Percentiles rank a stretch among this genome's conserved stretches.
These are phyloP conservation scores for Disparrhopalites patrizii DNA, from an alignment of 2,888 invertebrate species.

Conservation along the genomic window DNA sequence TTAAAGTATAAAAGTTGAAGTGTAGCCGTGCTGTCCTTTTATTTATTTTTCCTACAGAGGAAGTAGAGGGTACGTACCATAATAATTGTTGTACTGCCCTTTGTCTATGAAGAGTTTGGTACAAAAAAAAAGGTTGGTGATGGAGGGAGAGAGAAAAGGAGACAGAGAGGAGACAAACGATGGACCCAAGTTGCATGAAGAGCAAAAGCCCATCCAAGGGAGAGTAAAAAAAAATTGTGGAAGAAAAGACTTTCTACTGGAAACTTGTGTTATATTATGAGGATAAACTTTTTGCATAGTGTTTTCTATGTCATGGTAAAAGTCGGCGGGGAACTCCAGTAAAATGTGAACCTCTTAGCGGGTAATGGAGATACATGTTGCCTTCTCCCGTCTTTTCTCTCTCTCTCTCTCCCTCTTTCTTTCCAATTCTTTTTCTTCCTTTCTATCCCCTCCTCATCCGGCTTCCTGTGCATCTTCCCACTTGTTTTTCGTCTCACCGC, in stretches of 20 bases:
- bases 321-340: too few species aligned
- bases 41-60: too few species aligned
- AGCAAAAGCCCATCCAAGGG: slow-evolving; percentile 18
- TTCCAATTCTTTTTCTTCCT: not conserved
- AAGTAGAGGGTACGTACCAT: too few species aligned
- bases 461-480: too few species aligned
- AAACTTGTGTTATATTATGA: slow-evolving; percentile 16
- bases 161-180: slow-evolving; percentile 5
- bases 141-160: not conserved
- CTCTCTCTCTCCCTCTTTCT: not conserved
- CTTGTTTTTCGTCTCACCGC: too few species aligned
- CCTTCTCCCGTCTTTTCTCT: not conserved
- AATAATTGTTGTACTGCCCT: too few species aligned
- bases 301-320: slow-evolving; percentile 3
- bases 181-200: slow-evolving; percentile 10
- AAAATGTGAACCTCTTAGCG: not conserved
- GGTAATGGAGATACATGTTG: not conserved
- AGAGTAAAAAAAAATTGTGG: slow-evolving; percentile 17
- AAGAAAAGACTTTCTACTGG: slow-evolving; percentile 19
- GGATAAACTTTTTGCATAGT: slow-evolving; percentile 21
- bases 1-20: too few species aligned
- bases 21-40: too few species aligned
- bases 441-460: too few species aligned
- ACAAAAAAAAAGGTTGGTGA: too few species aligned
- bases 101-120: too few species aligned